These are phyloP conservation scores for Anguilla rostrata DNA, from an alignment of 2,113 vertebrate genomes.

Conservation along the genomic window DNA sequence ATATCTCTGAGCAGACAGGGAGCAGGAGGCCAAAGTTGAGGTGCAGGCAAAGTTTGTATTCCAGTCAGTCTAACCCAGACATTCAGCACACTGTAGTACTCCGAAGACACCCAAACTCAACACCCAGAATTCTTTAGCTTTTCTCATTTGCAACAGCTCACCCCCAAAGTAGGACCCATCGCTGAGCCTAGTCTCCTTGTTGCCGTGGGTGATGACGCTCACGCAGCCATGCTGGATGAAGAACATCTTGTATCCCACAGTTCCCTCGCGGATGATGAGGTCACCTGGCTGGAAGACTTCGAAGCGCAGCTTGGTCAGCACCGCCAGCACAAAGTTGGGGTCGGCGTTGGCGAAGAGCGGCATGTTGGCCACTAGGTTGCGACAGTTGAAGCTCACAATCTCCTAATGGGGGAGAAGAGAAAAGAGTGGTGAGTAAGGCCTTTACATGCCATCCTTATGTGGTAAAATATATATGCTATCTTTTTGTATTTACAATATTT, in stretches of 20 bases:
- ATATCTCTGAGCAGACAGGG: constrained; percentile 67
- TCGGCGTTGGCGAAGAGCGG: constrained; percentile 94
- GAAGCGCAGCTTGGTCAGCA: constrained; percentile 90
- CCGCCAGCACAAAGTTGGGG: constrained; percentile 94
- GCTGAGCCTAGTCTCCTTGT: constrained; percentile 83
- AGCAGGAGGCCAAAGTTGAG: not conserved
- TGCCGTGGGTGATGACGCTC: constrained; percentile 85
- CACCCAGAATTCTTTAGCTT: not conserved
- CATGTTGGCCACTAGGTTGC: constrained; percentile 93
- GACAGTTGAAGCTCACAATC: constrained; percentile 95
- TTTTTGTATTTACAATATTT: too few species aligned
- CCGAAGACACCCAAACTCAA: not conserved
- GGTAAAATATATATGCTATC: too few species aligned
- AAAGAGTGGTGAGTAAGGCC: too few species aligned
- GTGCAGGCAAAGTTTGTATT: not conserved
- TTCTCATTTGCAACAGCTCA: constrained; percentile 56
- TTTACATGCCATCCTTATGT: too few species aligned
- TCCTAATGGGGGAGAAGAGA: constrained; percentile 68
- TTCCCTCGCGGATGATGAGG: constrained; percentile 89
- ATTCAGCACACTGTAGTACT: not conserved
- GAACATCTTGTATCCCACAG: constrained; percentile 95
- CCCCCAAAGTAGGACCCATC: constrained; percentile 96
- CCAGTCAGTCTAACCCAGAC: not conserved
- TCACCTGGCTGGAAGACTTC: constrained; percentile 94
- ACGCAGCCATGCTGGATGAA: constrained; percentile 95